These are phyloP conservation scores for Periophthalmus magnuspinnatus DNA, from an alignment of 2,797 vertebrate species.

Conservation along the genomic window DNA sequence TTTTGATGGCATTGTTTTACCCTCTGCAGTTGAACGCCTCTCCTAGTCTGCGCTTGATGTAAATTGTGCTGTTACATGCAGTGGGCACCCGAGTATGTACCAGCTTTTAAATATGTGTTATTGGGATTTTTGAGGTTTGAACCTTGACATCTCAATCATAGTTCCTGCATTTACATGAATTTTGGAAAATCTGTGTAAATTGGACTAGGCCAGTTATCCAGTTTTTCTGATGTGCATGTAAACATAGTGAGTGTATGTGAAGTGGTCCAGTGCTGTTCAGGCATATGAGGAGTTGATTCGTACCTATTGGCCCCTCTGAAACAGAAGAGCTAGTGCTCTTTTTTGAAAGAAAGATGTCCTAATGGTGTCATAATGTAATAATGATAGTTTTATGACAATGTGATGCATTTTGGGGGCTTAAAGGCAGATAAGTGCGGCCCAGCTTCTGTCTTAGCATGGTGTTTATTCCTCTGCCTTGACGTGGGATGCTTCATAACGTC, in stretches of 20 bases:
- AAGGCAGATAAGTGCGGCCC: conserved; percentile 34
- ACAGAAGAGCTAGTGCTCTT: not conserved
- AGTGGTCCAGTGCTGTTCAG: not conserved
- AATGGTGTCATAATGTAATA: not conserved
- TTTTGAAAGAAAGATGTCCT: not conserved
- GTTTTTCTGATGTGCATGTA: too few relatives aligned
- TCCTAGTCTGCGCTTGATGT: too few relatives aligned
- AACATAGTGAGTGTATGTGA: not conserved
- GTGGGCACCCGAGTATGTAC: too few relatives aligned
- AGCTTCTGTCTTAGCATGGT: conserved; percentile 55
- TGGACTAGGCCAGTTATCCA: too few relatives aligned
- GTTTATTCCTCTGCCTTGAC: conserved; percentile 58
- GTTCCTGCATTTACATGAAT: too few relatives aligned
- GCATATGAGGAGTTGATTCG: not conserved
- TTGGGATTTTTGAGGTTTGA: too few relatives aligned
- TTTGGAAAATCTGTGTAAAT: too few relatives aligned
- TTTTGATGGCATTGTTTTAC: too few relatives aligned
- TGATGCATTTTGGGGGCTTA: conserved; percentile 28
- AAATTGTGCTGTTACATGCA: too few relatives aligned
- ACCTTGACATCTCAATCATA: too few relatives aligned
- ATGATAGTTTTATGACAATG: conserved; percentile 18
- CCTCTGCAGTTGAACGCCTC: too few relatives aligned
- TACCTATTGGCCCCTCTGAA: not conserved
- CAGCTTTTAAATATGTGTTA: too few relatives aligned
- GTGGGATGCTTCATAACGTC: conserved; percentile 53